Evolutionary conservation across 2,113 vertebrate genomes (phyloP), one percentile per base, ranked within the genome.

Genomic region (Pica pica): DNA sequence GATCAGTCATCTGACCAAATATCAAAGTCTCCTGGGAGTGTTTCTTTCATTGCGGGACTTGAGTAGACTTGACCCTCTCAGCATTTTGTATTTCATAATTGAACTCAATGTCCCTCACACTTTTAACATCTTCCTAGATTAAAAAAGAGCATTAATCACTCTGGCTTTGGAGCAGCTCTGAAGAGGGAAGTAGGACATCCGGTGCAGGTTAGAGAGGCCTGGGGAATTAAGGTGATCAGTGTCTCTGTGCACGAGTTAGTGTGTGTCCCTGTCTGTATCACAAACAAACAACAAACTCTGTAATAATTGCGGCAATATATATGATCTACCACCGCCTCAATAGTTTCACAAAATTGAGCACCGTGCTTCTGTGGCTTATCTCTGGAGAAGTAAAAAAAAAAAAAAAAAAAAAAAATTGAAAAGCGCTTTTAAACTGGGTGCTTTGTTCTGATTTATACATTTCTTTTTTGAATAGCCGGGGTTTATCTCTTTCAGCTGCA

Each of bases 31-130:
- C 80, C 46, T 79, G 94, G 69, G 93, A 95, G 53, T 20, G n/a
- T 93, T 97, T 89, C 90, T 93, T 93, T 76, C 55, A 77, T 68
- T 21, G 4, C 11, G 26, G 73, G 57, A 57, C 86, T 93, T 68
- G 44, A 92, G 74, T 65, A 93, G 88, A 65, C 86, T 96, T 94
- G 94, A 96, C 95, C 93, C 88, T 94, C 86, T 89, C 94, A 89
- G 80, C 73, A 87, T 93, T 94, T 97, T 80, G 92, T 96, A 95
- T 93, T 95, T 96, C 56, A 90, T 97, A 96, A 97, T 94, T 96
- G 93, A 94, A 93, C 92, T 84, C 83, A 74, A 89, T 89, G 92
- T 90, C 69, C 86, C 88, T 92, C 92, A 37, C 73, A 90, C 73
- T 97, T 97, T 93, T 82, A 94, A 89, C 86, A 94, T 89, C 92